Percentiles rank a stretch among this genome's conserved stretches.
Conservation (phyloP, 2,797 vertebrate genomes). For the Ceyx erithaca region DNA sequence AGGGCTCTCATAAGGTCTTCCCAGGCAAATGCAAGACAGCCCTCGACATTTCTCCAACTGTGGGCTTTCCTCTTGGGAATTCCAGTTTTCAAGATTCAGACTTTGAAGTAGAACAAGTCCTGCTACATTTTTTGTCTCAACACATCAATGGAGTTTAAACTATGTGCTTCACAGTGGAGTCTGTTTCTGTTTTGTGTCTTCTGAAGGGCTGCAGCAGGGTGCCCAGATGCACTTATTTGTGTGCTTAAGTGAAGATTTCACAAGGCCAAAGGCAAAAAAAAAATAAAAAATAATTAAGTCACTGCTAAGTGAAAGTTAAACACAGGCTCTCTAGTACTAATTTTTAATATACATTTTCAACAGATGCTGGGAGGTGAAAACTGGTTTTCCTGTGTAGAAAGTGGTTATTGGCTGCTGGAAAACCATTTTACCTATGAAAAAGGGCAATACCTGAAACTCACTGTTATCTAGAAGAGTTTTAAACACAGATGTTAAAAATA, state of each 20-base stretch:
- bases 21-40: not conserved
- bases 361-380: not conserved
- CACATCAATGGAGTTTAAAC: not conserved
- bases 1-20: not conserved
- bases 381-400: not conserved
- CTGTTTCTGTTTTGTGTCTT: not conserved
- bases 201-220: not conserved
- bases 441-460: not conserved
- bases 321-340: not conserved
- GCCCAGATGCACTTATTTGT: not conserved
- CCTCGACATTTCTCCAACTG: not conserved
- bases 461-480: not conserved
- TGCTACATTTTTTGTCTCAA: not conserved
- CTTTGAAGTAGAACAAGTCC: not conserved
- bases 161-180: fast-evolving
- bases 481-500: not conserved
- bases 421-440: not conserved
- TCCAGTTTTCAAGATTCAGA: not conserved
- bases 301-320: not conserved
- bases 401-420: not conserved
- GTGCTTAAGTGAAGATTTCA: not conserved
- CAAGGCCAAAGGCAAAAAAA: not conserved
- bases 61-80: not conserved
- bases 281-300: not conserved
- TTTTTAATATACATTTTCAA: not conserved